These are phyloP conservation scores for Entomyzon cyanotis DNA, from an alignment of 2,113 vertebrate genomes.

Conservation along the genomic window DNA sequence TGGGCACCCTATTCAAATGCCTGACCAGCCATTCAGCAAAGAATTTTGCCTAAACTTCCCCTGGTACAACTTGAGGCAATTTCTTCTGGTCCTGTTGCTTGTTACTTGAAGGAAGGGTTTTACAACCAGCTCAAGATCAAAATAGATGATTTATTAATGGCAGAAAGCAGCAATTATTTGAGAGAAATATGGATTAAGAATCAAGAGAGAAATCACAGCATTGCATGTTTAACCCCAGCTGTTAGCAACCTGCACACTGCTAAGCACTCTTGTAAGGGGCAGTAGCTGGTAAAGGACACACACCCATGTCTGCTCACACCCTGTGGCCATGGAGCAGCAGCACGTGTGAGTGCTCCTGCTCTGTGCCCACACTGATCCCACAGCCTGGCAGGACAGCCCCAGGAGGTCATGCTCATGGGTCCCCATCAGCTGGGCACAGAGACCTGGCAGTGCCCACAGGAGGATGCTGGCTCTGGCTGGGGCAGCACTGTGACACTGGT, in stretches of 20 bases:
- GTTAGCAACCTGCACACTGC: background rate
- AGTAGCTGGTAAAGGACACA: background rate
- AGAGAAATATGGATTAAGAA: background rate
- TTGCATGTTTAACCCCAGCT: background rate
- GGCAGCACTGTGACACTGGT: accelerated
- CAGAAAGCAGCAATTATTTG: background rate
- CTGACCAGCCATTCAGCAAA: background rate
- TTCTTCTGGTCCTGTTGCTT: accelerated
- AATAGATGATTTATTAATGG: background rate
- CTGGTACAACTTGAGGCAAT: background rate
- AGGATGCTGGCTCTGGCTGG: accelerated
- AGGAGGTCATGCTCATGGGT: accelerated
- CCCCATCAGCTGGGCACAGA: background rate
- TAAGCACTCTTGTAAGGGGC: too few species aligned
- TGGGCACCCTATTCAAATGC: background rate
- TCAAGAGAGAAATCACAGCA: background rate
- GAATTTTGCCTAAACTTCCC: background rate
- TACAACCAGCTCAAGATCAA: background rate
- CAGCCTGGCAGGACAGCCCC: background rate
- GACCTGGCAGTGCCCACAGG: background rate
- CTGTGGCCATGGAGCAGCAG: too few species aligned
- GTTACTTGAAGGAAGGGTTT: background rate
- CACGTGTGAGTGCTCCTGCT: background rate
- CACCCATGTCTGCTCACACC: too few species aligned
- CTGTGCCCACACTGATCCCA: accelerated